A percentile compares a stretch with the other conserved stretches of the same genome.
These are phyloP conservation scores for Stylophora pistillata DNA, from an alignment of 64 coral and sea anemone species.

Conservation along the genomic window DNA sequence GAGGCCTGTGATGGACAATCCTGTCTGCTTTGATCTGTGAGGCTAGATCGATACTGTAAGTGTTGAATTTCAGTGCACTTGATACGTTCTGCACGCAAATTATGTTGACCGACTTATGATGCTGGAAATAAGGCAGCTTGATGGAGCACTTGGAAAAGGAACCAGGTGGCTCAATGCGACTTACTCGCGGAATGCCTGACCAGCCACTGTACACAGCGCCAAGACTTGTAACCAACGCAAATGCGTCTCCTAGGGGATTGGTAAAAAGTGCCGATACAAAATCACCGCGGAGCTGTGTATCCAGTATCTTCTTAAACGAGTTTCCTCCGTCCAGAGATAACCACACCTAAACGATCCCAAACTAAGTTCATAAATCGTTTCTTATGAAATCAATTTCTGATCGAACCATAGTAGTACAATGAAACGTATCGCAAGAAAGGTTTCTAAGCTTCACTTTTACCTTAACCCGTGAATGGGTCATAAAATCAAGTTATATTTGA, in stretches of 20 bases:
- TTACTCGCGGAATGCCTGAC: constrained; percentile 52
- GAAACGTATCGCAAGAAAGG: too few species aligned
- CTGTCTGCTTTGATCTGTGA: constrained; percentile 24
- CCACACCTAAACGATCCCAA: constrained; percentile 56
- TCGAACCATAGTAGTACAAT: too few species aligned
- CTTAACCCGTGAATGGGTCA: too few species aligned
- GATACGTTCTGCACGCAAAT: neutral
- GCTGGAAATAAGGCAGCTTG: constrained; percentile 19
- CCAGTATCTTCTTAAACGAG: constrained; percentile 51
- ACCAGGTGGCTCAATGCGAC: constrained; percentile 6
- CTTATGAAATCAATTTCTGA: neutral
- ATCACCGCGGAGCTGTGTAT: constrained; percentile 5
- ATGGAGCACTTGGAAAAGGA: constrained; percentile 13
- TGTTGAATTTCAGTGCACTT: constrained; percentile 16
- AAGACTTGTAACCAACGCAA: constrained; percentile 63
- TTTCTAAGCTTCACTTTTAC: neutral
- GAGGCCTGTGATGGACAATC: constrained; percentile 54
- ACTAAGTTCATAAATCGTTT: neutral
- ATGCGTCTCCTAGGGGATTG: constrained; percentile 64
- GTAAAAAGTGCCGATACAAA: constrained; percentile 48
- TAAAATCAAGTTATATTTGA: too few species aligned
- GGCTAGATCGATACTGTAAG: constrained; percentile 33
- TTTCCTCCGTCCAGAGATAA: constrained; percentile 75
- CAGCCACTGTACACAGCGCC: constrained; percentile 73
- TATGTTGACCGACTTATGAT: constrained; percentile 3